Conservation (phyloP, 1,140 invertebrate genomes). For the Pseudomyrmex dendroicus region DNA sequence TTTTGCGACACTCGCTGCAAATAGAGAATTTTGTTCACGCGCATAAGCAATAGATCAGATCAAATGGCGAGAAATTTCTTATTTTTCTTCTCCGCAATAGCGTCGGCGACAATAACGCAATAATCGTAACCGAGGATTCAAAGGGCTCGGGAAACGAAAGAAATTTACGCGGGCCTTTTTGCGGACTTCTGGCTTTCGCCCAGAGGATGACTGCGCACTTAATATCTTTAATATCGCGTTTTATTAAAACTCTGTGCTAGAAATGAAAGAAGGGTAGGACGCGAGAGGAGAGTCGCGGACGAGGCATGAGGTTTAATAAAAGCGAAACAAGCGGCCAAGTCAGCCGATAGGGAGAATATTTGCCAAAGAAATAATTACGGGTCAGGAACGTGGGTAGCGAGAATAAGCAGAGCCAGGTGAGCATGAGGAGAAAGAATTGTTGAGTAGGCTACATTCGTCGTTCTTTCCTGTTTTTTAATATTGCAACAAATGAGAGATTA, state of each 20-base stretch:
- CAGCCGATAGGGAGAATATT: slow-evolving; percentile 65
- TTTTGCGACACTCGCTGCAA: not conserved
- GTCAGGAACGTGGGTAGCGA: not conserved
- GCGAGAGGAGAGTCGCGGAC: slow-evolving; percentile 1
- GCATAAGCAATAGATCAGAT: not conserved
- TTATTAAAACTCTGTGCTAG: slow-evolving; percentile 70
- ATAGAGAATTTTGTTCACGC: too few relatives aligned
- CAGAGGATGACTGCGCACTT: slow-evolving; percentile 67
- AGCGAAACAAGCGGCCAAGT: slow-evolving; percentile 66
- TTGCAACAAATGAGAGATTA: not conserved
- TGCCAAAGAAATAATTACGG: slow-evolving; percentile 71
- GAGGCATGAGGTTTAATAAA: slow-evolving; percentile 66
- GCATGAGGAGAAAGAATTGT: too few relatives aligned
- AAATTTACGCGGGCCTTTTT: slow-evolving; percentile 40
- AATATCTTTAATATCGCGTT: slow-evolving; percentile 74
- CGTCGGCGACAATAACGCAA: slow-evolving; percentile 31
- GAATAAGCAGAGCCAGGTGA: not conserved
- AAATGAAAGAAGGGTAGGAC: slow-evolving; percentile 23
- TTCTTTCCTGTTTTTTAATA: not conserved
- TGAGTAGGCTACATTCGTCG: too few relatives aligned
- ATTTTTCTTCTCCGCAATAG: slow-evolving; percentile 15
- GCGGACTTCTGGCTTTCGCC: slow-evolving; percentile 11
- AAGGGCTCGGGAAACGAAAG: slow-evolving; percentile 40
- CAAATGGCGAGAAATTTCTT: too few relatives aligned
- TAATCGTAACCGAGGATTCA: slow-evolving; percentile 51